Conservation (phyloP, 2,113 vertebrate species). For the Laticauda laticaudata region DNA sequence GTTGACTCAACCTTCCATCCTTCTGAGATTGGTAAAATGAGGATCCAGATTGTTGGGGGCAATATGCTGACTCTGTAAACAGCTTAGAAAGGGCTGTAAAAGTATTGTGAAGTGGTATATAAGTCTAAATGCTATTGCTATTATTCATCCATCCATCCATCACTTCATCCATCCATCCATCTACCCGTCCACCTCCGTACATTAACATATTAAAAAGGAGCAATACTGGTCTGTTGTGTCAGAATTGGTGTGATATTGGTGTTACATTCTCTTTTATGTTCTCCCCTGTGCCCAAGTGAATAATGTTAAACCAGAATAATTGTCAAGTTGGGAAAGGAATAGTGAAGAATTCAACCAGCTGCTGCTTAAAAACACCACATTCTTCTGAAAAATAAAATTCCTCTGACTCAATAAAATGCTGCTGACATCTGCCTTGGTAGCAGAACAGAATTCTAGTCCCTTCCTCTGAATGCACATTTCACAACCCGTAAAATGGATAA, state of each 20-base stretch:
- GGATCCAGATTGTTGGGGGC: too few species aligned
- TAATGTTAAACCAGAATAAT: background rate
- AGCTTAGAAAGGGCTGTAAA: too few species aligned
- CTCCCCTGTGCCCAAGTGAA: background rate
- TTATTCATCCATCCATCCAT: background rate
- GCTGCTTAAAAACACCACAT: background rate
- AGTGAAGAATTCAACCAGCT: background rate
- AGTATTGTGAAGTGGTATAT: too few species aligned
- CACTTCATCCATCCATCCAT: background rate
- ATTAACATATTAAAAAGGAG: background rate
- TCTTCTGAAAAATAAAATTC: background rate
- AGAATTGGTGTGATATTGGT: background rate
- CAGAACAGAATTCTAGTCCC: background rate
- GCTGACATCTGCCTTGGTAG: background rate
- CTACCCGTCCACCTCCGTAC: background rate
- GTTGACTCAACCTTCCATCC: too few species aligned
- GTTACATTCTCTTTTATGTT: background rate
- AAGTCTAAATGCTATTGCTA: too few species aligned
- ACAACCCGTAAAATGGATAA: conserved; percentile 28
- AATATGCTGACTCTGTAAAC: too few species aligned
- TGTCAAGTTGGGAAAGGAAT: background rate
- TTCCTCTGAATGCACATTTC: background rate
- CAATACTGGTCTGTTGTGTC: background rate
- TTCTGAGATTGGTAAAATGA: too few species aligned
- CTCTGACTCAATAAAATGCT: background rate